Evolutionary conservation across 2,113 vertebrate genomes (phyloP), one percentile per base, ranked within the genome.

Genomic region (Callopanchax toddi): DNA sequence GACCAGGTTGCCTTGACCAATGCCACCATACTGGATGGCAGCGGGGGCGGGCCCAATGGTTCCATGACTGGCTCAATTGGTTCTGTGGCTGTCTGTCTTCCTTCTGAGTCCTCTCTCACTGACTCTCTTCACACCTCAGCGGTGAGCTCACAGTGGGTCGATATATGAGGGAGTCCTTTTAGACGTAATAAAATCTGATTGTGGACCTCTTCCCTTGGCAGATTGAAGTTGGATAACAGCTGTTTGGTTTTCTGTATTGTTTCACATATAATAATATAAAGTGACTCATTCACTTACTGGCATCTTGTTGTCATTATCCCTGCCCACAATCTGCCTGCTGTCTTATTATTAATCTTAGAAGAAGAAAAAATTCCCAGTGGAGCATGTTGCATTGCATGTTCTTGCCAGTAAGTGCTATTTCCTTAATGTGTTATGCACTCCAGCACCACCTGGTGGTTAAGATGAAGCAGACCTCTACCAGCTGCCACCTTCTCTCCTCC

Each of bases 71-170:
- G 89, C 93, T 94, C 92, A 88, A 81, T 89, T 6, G 94, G 93
- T 89, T 94, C 79, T 91, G 91, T 92, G 91, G 86, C 94, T 90
- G 93, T 93, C 94, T 94, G 94, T 94, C 95, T 95, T 93, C 93
- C 95, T 91, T 93, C 94, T 77, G 96, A 95, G 91, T 89, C 94
- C 87, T 94, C 95, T 96, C 87, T 97, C 92, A 91, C 94, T 93
- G 95, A 94, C 91, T 94, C 94, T 83, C 94, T 95, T 81, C 95
- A 93, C 92, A 94, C 92, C 76, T 93, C 95, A 86, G 94, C 92
- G 96, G 95, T 98, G 95, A 97, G 96, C 88, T 76, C 23, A 59
- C 74, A 29, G 6, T 65, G 70, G 43, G 58, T 26, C 62, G 60
- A 67, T 23, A 10, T 21, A 15, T 23, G 34, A 67, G 43, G 16